Evolutionary conservation across 2,888 invertebrate genomes (phyloP).

Genomic region (Xanthorhoe spadicearia): DNA sequence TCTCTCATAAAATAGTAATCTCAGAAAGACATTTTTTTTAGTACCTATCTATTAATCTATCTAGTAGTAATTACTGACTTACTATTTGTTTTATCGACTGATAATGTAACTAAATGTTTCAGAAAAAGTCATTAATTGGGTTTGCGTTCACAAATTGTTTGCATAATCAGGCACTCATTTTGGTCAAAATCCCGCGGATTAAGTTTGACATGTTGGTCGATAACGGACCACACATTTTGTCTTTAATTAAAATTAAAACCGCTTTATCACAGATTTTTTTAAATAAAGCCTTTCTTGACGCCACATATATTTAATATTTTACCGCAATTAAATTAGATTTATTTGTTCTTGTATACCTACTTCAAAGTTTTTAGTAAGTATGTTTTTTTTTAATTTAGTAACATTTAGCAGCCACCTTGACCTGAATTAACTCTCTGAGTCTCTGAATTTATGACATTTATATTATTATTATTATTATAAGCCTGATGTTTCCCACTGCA

Average conservation of each 20-base stretch:
- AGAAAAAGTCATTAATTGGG: slow-evolving; percentile 12
- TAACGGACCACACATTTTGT: slow-evolving; percentile 33
- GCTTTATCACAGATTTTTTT: slow-evolving; percentile 16
- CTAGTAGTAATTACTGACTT: too few relatives aligned
- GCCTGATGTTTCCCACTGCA: too few relatives aligned
- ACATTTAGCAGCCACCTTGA: too few relatives aligned
- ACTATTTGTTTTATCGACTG: background rate
- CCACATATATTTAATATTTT: background rate
- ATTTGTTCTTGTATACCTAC: too few relatives aligned
- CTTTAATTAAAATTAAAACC: slow-evolving; percentile 31
- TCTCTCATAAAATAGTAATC: too few relatives aligned
- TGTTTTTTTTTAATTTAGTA: too few relatives aligned
- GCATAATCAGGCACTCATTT: slow-evolving; percentile 28
- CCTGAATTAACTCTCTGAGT: too few relatives aligned
- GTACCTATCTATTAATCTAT: too few relatives aligned
- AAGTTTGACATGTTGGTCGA: slow-evolving; percentile 30
- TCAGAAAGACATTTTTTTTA: too few relatives aligned
- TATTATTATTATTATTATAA: too few relatives aligned
- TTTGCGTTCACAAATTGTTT: slow-evolving; percentile 24
- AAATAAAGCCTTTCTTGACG: slow-evolving; percentile 15
- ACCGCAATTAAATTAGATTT: background rate
- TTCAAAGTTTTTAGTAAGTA: too few relatives aligned
- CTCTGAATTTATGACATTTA: too few relatives aligned
- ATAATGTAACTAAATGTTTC: background rate
- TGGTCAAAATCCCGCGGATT: slow-evolving; percentile 28